Evolutionary conservation across 2,797 vertebrate genomes (phyloP), one percentile per base, ranked within the genome.

Genomic region (Mastacembelus armatus): DNA sequence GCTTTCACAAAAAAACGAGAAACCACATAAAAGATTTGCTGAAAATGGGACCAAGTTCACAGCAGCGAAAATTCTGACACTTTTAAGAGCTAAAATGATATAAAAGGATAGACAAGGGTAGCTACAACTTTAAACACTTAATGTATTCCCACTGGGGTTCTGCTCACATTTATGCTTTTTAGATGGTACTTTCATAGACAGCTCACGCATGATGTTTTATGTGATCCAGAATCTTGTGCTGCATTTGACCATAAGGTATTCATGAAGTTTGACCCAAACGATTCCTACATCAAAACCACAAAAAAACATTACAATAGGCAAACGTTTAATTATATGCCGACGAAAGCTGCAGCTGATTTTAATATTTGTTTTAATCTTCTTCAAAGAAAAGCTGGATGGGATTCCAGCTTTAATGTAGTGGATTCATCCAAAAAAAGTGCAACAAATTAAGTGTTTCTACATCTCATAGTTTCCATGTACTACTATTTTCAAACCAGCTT

Each of bases 1-100:
- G 62, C 62, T 33, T 64, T 65, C 61, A 54, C 9, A 71, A 49
- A 69, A 48, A 78, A 79, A 64, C 47, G 47, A 77, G 60, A 86
- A 83, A 81, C 50, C 33, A 40, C 7, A 15, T 30, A 21, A 39
- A 66, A 39, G 30, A 66, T 69, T 74, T 44, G 44, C 45, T 45
- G 21, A 64, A 77, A 61, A 48, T 58, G 32, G 29, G 54, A 47
- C 2, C 10, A 21, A 40, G 62, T 40, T 73, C 27, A 58, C 26
- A 38, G 30, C 42, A 35, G 16, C 61, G 36, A 40, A 24, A 52
- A 22, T 19, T 36, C 39, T 29, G 1, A 35, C 10, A 50, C 50
- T 47, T 35, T 56, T 24, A 55, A 48, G 32, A 21, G 27, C 26
- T 60, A 3, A 36, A 35, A 69, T 29, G 36, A 35, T 49, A 18